phyloP scores from a whole-genome alignment of 2,113 vertebrate species.

The Hystrix brachyura region DNA sequence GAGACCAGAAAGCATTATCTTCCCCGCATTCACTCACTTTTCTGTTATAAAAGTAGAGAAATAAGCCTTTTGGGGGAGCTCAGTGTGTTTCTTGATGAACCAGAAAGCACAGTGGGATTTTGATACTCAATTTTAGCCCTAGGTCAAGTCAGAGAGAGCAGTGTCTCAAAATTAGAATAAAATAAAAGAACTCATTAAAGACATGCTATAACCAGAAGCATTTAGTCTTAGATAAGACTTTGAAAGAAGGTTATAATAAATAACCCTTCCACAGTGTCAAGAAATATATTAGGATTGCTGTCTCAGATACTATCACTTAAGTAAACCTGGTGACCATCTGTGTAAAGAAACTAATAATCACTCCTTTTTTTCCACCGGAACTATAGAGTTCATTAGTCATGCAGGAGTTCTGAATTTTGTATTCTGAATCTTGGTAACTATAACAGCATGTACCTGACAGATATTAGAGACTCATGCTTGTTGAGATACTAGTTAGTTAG shows the following conservation, averaged over 20 bases:
- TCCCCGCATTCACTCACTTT: slow-evolving; percentile 51
- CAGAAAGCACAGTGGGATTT: slow-evolving; percentile 75
- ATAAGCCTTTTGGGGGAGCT: slow-evolving; percentile 66
- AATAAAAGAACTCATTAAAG: slow-evolving; percentile 82
- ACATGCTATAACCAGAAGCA: slow-evolving; percentile 77
- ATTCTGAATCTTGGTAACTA: not conserved
- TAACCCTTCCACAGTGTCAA: slow-evolving; percentile 63
- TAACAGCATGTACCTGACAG: not conserved
- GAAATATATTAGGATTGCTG: slow-evolving; percentile 32
- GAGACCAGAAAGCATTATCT: slow-evolving; percentile 61
- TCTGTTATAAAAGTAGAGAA: slow-evolving; percentile 65
- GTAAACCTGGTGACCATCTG: slow-evolving; percentile 48
- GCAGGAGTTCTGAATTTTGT: slow-evolving; percentile 18
- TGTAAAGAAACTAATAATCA: slow-evolving; percentile 18
- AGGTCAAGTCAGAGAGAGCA: slow-evolving; percentile 73
- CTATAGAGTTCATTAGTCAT: slow-evolving; percentile 18
- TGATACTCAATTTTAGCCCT: slow-evolving; percentile 80
- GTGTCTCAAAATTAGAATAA: slow-evolving; percentile 79
- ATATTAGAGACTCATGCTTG: not conserved
- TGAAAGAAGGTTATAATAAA: slow-evolving; percentile 76
- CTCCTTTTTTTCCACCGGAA: not conserved
- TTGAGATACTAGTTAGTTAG: not conserved
- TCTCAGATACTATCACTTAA: slow-evolving; percentile 32
- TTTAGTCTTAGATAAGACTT: slow-evolving; percentile 77
- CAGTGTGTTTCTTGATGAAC: slow-evolving; percentile 79